These are phyloP conservation scores for Parelbella ahira DNA, from an alignment of 2,888 invertebrate genomes.

Conservation along the genomic window DNA sequence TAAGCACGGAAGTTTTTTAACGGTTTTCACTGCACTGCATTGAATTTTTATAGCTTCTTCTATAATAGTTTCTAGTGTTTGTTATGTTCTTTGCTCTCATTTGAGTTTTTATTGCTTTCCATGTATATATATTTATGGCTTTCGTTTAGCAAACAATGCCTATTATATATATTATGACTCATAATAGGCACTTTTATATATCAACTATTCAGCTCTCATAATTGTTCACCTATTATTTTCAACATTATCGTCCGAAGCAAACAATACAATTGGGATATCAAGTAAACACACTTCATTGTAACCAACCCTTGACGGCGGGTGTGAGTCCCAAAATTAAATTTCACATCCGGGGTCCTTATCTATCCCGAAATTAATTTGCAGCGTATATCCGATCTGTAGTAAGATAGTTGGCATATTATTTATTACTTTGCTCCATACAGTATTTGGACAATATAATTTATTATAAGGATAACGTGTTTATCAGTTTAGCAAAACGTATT, in stretches of 20 bases:
- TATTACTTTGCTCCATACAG: conserved; percentile 34
- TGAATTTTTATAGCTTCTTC: conserved; percentile 25
- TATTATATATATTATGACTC: no score
- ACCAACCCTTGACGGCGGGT: conserved; percentile 37
- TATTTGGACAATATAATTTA: conserved; percentile 25
- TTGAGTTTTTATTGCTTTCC: conserved; percentile 12
- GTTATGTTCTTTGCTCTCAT: conserved; percentile 7
- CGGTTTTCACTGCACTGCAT: conserved; percentile 24
- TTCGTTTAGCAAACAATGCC: conserved; percentile 1
- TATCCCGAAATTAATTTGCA: conserved; percentile 53
- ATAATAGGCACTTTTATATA: no score
- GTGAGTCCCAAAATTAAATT: conserved; percentile 57
- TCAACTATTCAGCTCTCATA: no score
- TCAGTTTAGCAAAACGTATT: no score
- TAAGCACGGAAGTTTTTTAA: conserved; percentile 27
- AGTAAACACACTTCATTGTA: background rate
- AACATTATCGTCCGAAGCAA: no score
- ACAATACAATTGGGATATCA: background rate
- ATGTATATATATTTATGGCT: background rate
- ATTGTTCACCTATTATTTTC: no score
- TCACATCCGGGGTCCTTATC: conserved; percentile 55
- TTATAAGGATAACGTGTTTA: no score
- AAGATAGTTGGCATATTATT: conserved; percentile 46
- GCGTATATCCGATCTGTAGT: conserved; percentile 38
- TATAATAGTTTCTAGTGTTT: conserved; percentile 20